Base-by-base conservation (phyloP, 2,113 vertebrate genomes). In the Ammodytes marinus region DNA sequence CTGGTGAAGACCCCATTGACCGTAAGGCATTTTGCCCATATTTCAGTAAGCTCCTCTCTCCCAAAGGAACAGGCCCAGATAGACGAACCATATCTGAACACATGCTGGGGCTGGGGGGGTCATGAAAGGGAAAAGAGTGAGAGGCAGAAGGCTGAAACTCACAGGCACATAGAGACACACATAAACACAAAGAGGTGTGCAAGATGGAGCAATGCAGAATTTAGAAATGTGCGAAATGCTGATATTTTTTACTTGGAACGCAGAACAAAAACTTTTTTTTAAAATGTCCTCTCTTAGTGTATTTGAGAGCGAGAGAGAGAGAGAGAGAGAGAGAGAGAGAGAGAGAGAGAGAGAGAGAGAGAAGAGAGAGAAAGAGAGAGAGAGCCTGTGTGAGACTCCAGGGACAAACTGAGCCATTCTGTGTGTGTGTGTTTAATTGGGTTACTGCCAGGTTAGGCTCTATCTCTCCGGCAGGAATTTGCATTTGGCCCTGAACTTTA, bases 401-500 rank as follows among this genome's bases (percentile, higher is more conserved):
- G 77, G 82, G 79, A 80, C 53, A 79, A 85, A 86, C 39, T 57
- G 66, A 65, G 55, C 73, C 63, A 46, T 65, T 63, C 61, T 82
- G 59, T 83, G 76, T 82, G 27, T 82, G 27, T 27, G 79, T 82
- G 79, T 92, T 86, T 83, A 90, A 92, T 89, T 76, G 73, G 74
- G 89, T 93, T 85, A 86, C 90, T 88, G 87, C 89, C 88, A 85
- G 79, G 79, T 86, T 83, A 54, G 79, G 79, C 67, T 7, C 59
- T 42, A 75, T 86, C 59, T 68, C 65, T 86, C 84, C 65, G 85
- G 78, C 82, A 89, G 90, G 91, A 94, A 93, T 93, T 80, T 87
- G 84, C 76, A 82, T 90, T 80, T 84, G 84, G 72, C 87, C 86
- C 72, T 94, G 92, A 94, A 94, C 93, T 94, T 93, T 92, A 90